Evolutionary conservation across 1,140 invertebrate genomes (phyloP), one percentile per base, ranked within the genome.

Genomic region (Centruroides vittatus): DNA sequence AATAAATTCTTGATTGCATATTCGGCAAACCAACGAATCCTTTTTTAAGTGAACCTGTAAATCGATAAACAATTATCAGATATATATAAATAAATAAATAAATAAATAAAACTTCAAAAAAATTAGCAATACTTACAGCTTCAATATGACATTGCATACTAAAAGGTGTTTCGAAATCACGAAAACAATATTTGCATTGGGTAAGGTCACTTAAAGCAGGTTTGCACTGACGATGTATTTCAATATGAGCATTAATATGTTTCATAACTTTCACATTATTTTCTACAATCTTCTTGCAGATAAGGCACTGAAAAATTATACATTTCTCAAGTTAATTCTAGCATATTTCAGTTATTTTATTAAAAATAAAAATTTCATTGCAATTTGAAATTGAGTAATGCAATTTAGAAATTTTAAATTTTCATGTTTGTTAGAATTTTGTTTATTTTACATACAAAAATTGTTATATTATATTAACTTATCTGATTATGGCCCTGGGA

Each of bases 111-210:
- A 41, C 5, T 6, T 41, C 5, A 41, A 8, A 41, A 41, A 41
- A 41, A 41, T 41, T 6, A 6, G 8, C 5, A 41, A 41, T 41
- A 41, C 12, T 62, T 68, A 75, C 74, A 68, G 73, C 73, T 65
- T 75, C 74, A n/a, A 74, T 68, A 60, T 76, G 75, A 11, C 70
- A 73, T 67, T 76, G 73, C 73, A 75, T 74, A 56, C 72, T 73
- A 63, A 73, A 74, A 11, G 73, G 73, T 12, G 74, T 74, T 61
- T 74, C 73, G 68, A 76, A 76, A 65, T 74, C 72, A 59, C 71
- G 71, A 64, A 71, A 75, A 64, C 75, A 76, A 61, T 75, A 72
- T 66, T 73, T 74, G 65, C 75, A 76, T 63, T 74, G 73, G 3
- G 71, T 73, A 3, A 75, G 68, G 64, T 76, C 74, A 66, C 67